Percentiles rank a stretch among this genome's conserved stretches.
phyloP scores from a whole-genome alignment of 2,797 vertebrate species.

The Chiloscyllium punctatum region DNA sequence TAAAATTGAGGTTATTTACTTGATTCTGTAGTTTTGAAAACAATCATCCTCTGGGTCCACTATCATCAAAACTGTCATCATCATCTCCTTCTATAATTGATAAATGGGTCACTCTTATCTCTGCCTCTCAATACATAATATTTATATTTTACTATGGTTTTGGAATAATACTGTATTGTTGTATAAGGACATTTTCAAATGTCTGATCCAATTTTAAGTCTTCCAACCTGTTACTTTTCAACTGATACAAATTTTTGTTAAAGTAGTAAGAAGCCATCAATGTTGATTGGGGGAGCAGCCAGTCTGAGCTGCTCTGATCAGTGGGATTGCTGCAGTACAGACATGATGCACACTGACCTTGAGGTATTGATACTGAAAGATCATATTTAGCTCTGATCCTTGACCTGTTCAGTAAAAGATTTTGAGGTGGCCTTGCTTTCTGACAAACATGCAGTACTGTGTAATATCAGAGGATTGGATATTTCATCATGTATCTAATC shows the following conservation, averaged over 20 bases:
- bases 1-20: background rate
- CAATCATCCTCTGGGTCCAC: background rate
- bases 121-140: background rate
- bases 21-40: background rate
- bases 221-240: background rate
- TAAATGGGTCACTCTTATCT: background rate
- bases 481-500: slow-evolving; percentile 15
- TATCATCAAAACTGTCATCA: too few species aligned
- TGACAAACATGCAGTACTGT: background rate
- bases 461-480: background rate
- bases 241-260: background rate
- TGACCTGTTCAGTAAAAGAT: background rate
- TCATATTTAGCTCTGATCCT: background rate
- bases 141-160: background rate
- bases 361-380: background rate
- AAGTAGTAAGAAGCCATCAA: background rate
- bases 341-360: background rate
- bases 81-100: background rate
- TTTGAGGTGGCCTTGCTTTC: background rate
- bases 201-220: background rate
- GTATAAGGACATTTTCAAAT: background rate
- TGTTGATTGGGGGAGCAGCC: background rate
- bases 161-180: background rate
- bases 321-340: slow-evolving; percentile 31
- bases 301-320: background rate